These are phyloP conservation scores for Hyaena hyaena DNA, from an alignment of 2,113 vertebrate genomes.

Conservation along the genomic window DNA sequence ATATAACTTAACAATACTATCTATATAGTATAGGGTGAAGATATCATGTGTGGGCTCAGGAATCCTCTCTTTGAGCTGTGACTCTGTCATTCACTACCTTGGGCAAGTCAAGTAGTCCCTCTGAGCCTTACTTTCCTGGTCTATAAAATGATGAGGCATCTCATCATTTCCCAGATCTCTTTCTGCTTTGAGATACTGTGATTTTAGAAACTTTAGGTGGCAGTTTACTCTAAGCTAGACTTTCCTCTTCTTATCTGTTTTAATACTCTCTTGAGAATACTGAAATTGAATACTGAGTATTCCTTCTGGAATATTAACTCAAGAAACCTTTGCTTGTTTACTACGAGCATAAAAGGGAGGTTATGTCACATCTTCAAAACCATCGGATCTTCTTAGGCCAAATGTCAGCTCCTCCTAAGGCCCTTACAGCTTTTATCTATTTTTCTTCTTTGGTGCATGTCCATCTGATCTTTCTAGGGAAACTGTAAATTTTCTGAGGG, in stretches of 20 bases:
- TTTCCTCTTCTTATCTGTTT: background rate
- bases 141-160: background rate
- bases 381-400: background rate
- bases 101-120: background rate
- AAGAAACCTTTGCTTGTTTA: constrained; percentile 16
- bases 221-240: background rate
- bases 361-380: background rate
- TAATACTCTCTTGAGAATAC: background rate
- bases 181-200: background rate
- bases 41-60: background rate
- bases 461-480: background rate
- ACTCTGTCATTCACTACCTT: background rate
- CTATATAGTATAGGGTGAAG: background rate
- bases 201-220: background rate
- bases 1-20: background rate
- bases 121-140: background rate
- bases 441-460: background rate
- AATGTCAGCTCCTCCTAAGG: background rate
- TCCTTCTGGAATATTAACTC: background rate
- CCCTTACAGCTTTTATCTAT: background rate
- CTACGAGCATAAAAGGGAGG: background rate
- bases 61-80: background rate
- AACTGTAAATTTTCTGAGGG: background rate
- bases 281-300: background rate
- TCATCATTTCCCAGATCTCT: background rate